Evolutionary conservation across 2,797 vertebrate genomes (phyloP), one percentile per base, ranked within the genome.

Genomic region (Parotocinclus haroldoi): DNA sequence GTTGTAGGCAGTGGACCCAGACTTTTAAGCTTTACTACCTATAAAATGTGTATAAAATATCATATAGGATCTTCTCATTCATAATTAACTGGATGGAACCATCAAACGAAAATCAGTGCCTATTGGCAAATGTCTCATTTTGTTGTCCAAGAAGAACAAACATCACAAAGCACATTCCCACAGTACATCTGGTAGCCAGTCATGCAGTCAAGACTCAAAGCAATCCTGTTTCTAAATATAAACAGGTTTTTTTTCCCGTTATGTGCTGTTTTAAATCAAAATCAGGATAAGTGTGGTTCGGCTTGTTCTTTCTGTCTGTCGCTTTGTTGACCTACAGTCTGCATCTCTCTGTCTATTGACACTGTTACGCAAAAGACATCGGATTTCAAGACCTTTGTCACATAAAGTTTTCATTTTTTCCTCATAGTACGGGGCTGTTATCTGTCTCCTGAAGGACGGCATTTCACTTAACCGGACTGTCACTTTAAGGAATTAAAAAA

Each of bases 331-430:
- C 57, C 36, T 49, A 68, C 63, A 9, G 54, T 49, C 50, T 53
- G n/a, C 10, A 16, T 66, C 48, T 66, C 65, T 54, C 9, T 70
- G 50, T 70, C 57, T 74, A 16, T 69, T 68, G 68, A 59, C 71
- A 67, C 11, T 57, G 51, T 74, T 71, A 62, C 18, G 60, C 37
- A 66, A 77, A 74, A 40, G 45, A 36, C 48, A 10, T 50, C 45
- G 42, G 10, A 48, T 3, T 18, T 38, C 19, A 46, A 38, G 44
- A 77, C 61, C 61, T 70, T 70, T 70, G 13, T 4, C 60, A 64
- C 48, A 63, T 10, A 17, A 37, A 18, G 12, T 40, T 48, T 19
- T n/a, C n/a, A 37, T 40, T 42, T 58, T 19, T 18, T 37, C 3
- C 10, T 16, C 17, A 45, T 16, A 38, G 52, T 65, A 56, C 44